Evolutionary conservation across 2,113 vertebrate genomes (phyloP).

Genomic region (Ariopsis seemanni): DNA sequence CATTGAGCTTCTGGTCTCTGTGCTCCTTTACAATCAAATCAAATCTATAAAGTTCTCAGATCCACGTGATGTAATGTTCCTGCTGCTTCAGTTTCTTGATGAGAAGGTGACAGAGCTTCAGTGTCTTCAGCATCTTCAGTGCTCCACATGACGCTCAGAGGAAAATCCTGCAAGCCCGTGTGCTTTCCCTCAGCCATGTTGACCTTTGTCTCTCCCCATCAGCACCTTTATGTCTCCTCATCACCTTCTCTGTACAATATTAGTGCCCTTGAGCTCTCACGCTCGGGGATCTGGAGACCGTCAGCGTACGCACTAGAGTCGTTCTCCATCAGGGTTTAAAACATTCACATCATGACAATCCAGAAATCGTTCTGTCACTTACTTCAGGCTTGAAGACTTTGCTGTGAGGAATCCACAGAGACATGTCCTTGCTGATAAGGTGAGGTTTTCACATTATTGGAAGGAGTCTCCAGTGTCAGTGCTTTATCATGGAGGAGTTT

Average conservation of each 20-base stretch:
- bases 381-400: conserved; percentile 63
- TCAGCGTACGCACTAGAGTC: conserved; percentile 56
- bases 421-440: neutral
- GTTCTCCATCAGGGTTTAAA: conserved; percentile 62
- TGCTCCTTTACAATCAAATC: neutral
- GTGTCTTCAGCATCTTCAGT: conserved; percentile 44
- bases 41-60: neutral
- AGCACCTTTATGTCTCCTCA: conserved; percentile 24
- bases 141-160: neutral
- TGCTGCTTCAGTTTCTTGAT: neutral
- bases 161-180: neutral
- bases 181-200: neutral
- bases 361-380: conserved; percentile 62
- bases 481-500: no score
- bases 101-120: conserved; percentile 37
- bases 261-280: conserved; percentile 67
- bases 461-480: neutral
- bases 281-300: conserved; percentile 2
- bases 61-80: neutral
- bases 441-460: neutral
- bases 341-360: conserved; percentile 65
- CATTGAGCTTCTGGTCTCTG: neutral
- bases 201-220: neutral
- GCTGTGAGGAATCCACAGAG: conserved; percentile 37
- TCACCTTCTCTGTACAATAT: conserved; percentile 60